Percentiles rank a stretch among this genome's conserved stretches.
Evolutionary conservation across 2,113 vertebrate genomes (phyloP).

Genomic region (Sus scrofa): DNA sequence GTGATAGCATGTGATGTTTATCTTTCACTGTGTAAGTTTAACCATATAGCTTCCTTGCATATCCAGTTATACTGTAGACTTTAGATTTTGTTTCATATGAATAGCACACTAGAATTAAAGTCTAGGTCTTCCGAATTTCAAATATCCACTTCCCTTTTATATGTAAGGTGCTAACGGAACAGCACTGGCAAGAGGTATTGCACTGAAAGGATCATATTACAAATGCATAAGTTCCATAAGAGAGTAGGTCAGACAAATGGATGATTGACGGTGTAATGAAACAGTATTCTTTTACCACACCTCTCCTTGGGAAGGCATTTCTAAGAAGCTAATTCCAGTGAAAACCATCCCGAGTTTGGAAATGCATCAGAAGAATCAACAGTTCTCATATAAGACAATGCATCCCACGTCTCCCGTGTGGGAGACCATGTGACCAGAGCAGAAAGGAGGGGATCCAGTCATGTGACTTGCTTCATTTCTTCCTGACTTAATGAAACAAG

Average conservation of each 20-base stretch:
- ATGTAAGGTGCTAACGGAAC: neutral
- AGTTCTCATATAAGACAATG: neutral
- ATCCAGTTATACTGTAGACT: neutral
- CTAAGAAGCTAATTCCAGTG: neutral
- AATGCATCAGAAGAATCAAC: neutral
- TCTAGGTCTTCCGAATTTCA: neutral
- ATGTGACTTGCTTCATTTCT: neutral
- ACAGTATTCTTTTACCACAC: neutral
- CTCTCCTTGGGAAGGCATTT: neutral
- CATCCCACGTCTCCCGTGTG: neutral
- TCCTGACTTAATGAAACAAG: neutral
- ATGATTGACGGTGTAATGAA: neutral
- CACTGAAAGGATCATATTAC: neutral
- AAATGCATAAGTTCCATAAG: conserved; percentile 4
- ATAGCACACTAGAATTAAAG: neutral
- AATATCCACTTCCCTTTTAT: neutral
- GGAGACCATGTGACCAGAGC: neutral
- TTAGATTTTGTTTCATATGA: neutral
- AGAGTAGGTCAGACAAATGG: neutral
- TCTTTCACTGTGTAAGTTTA: too few relatives aligned
- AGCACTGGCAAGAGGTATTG: neutral
- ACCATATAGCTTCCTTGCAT: neutral
- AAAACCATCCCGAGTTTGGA: neutral
- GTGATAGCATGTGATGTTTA: too few relatives aligned
- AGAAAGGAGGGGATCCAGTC: neutral